phyloP scores from a whole-genome alignment of 2,797 vertebrate species.

The Atherinosoma microstoma region DNA sequence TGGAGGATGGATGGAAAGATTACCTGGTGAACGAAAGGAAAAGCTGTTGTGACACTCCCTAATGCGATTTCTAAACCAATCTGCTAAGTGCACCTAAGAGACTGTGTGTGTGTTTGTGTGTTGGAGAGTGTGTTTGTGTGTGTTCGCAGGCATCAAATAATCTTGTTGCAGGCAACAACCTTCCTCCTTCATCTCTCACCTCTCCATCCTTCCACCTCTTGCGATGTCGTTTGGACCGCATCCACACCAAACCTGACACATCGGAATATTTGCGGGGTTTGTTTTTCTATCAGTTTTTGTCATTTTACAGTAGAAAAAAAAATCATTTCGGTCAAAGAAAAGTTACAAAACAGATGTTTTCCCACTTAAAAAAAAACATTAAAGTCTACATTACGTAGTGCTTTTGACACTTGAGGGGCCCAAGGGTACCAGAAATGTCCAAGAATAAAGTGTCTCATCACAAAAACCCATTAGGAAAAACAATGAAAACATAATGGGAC shows the following conservation, averaged over 20 bases:
- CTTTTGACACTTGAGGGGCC: too few relatives aligned
- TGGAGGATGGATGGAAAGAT: conserved; percentile 83
- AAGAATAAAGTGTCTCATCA: too few relatives aligned
- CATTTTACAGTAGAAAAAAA: too few relatives aligned
- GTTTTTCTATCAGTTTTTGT: background rate
- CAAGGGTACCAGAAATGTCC: too few relatives aligned
- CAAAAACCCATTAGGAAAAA: too few relatives aligned
- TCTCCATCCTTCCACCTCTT: conserved; percentile 7
- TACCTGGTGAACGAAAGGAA: conserved; percentile 85
- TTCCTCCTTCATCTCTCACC: conserved; percentile 27
- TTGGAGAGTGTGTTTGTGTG: conserved; percentile 31
- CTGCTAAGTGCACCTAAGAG: conserved; percentile 89
- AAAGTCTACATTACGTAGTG: too few relatives aligned
- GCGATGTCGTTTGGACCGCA: background rate
- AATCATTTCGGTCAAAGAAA: background rate
- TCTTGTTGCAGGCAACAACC: conserved; percentile 39
- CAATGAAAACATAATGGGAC: too few relatives aligned
- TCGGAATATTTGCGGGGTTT: background rate
- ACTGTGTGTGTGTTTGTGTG: conserved; percentile 47
- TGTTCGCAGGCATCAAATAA: conserved; percentile 64
- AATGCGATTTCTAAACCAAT: conserved; percentile 97
- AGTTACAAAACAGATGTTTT: background rate
- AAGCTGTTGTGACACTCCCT: conserved; percentile 88
- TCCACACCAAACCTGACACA: conserved; percentile 1
- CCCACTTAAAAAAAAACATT: too few relatives aligned